Percentiles rank a stretch among this genome's conserved stretches.
phyloP scores from a whole-genome alignment of 2,797 vertebrate species.

The Xenops minutus region DNA sequence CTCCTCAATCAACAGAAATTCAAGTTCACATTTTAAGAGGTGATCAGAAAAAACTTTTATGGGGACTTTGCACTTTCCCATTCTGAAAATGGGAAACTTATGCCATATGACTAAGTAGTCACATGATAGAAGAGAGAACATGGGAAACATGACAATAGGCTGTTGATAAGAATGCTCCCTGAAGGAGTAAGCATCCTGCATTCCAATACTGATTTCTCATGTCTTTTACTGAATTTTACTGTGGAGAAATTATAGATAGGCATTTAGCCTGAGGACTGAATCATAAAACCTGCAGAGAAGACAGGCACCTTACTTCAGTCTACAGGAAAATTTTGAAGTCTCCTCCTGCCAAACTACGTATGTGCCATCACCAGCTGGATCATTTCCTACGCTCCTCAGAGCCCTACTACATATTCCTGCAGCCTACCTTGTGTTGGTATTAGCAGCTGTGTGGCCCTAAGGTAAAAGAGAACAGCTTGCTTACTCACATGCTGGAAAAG shows the following conservation, averaged over 20 bases:
- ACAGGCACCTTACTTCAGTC: background rate
- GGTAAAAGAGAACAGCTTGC: background rate
- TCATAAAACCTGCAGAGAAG: background rate
- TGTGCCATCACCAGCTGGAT: background rate
- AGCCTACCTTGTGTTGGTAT: background rate
- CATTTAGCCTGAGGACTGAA: background rate
- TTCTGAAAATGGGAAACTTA: background rate
- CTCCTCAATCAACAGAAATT: background rate
- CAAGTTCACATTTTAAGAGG: background rate
- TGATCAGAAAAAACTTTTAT: background rate
- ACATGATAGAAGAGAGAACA: background rate
- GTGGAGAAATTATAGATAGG: background rate
- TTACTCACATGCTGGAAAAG: background rate
- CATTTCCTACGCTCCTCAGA: background rate
- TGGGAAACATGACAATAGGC: background rate
- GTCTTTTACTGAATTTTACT: background rate
- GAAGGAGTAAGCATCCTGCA: background rate
- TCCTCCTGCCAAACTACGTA: background rate
- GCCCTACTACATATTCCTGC: fast-evolving
- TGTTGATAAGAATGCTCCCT: background rate
- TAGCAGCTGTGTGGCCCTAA: background rate
- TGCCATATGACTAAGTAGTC: background rate
- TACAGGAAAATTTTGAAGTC: background rate
- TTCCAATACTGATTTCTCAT: background rate
- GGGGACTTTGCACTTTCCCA: background rate